A percentile compares a stretch with the other conserved stretches of the same genome.
These are phyloP conservation scores for Musca domestica DNA, from an alignment of 1,140 invertebrate genomes.

Conservation along the genomic window DNA sequence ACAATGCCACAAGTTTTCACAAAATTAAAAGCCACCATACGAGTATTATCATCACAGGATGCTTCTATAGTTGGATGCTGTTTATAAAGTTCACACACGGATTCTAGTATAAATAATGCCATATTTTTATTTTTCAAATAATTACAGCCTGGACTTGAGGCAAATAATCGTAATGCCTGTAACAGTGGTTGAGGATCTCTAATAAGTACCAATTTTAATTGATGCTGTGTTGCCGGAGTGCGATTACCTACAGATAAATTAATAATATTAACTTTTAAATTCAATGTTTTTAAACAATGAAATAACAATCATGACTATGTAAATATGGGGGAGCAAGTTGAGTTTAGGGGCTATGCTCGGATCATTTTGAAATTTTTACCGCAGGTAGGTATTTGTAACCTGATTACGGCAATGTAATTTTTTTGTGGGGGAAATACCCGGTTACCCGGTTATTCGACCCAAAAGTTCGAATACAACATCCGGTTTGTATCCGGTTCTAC, in stretches of 20 bases:
- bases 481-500: too few species aligned
- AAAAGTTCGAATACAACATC: too few species aligned
- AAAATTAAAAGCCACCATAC: slow-evolving; percentile 62
- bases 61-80: slow-evolving; percentile 39
- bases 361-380: too few species aligned
- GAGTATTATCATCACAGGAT: slow-evolving; percentile 55
- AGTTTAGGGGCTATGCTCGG: too few species aligned
- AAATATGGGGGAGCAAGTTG: too few species aligned
- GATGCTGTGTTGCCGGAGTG: slow-evolving; percentile 56
- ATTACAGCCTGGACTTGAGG: slow-evolving; percentile 60
- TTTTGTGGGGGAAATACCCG: too few species aligned
- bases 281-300: too few species aligned
- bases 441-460: too few species aligned
- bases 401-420: too few species aligned
- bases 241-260: slow-evolving; percentile 60
- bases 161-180: slow-evolving; percentile 57
- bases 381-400: too few species aligned
- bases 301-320: too few species aligned
- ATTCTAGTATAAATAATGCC: slow-evolving; percentile 60
- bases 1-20: slow-evolving; percentile 59
- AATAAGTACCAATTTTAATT: slow-evolving; percentile 56
- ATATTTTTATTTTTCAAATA: slow-evolving; percentile 60
- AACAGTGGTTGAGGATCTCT: slow-evolving; percentile 59
- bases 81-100: slow-evolving; percentile 56
- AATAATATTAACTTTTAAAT: too few species aligned